Conservation (phyloP, 1,140 invertebrate species). For the Pogonomyrmex barbatus region DNA sequence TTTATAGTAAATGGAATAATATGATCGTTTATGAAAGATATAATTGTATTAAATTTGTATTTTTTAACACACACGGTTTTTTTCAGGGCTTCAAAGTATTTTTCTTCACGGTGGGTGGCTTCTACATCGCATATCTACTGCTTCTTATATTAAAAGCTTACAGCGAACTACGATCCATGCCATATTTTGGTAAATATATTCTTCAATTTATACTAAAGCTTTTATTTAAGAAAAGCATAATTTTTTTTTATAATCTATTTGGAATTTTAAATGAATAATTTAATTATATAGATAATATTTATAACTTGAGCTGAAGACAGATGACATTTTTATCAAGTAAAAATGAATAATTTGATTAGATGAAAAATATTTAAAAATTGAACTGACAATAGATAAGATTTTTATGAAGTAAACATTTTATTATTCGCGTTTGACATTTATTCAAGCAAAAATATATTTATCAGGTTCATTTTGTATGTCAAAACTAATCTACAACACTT, state of each 20-base stretch:
- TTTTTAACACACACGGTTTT: constrained; percentile 15
- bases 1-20: background rate
- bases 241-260: background rate
- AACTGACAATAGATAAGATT: background rate
- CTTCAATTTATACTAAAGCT: background rate
- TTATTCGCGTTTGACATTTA: background rate
- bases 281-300: background rate
- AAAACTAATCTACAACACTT: no score
- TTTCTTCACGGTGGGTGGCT: constrained; percentile 93
- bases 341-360: background rate
- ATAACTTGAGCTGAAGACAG: background rate
- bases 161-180: constrained; percentile 97
- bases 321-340: background rate
- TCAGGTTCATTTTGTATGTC: background rate
- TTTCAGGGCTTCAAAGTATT: constrained; percentile 94
- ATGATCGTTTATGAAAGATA: background rate
- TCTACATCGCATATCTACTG: constrained; percentile 95
- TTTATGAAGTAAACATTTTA: background rate
- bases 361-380: background rate
- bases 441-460: background rate
- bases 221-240: background rate
- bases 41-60: background rate
- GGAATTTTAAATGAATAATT: background rate
- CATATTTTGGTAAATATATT: constrained; percentile 94
- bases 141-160: constrained; percentile 95